Evolutionary conservation across 1,140 invertebrate species (phyloP).

Genomic region (Cydia amplana): DNA sequence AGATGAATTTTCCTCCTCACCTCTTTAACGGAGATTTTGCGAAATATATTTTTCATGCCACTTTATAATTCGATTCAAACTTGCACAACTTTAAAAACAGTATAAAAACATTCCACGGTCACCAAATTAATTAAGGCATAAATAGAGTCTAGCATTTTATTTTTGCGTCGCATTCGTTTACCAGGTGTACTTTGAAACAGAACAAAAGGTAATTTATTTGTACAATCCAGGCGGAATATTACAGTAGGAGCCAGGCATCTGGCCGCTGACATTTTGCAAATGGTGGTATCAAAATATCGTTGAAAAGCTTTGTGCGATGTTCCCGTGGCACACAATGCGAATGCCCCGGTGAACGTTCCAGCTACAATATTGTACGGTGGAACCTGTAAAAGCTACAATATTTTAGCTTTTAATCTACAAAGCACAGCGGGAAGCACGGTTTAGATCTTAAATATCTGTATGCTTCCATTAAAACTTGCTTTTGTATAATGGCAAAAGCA

Average conservation of each 20-base stretch:
- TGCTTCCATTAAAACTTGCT: slow-evolving; percentile 11
- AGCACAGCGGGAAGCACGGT: slow-evolving; percentile 1
- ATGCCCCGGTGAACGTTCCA: slow-evolving; percentile 20
- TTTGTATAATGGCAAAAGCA: slow-evolving; percentile 15
- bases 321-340: slow-evolving; percentile 20
- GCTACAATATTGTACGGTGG: slow-evolving; percentile 10
- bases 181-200: slow-evolving; percentile 20
- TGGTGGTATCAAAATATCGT: slow-evolving; percentile 32
- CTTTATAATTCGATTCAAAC: neutral
- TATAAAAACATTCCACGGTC: neutral
- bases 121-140: slow-evolving; percentile 8
- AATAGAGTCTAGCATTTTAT: neutral
- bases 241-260: slow-evolving; percentile 29
- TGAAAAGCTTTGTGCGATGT: slow-evolving; percentile 30
- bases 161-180: slow-evolving; percentile 24
- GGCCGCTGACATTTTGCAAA: slow-evolving; percentile 31
- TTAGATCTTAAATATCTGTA: slow-evolving; percentile 16
- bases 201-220: slow-evolving; percentile 32
- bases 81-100: neutral
- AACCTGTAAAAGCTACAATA: slow-evolving; percentile 20
- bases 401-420: slow-evolving; percentile 16
- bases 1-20: slow-evolving; percentile 54
- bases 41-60: slow-evolving; percentile 39
- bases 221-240: slow-evolving; percentile 27
- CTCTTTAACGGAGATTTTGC: slow-evolving; percentile 37